A percentile compares a stretch with the other conserved stretches of the same genome.
phyloP scores from a whole-genome alignment of 1,140 invertebrate genomes.

The Pteromalus puparum region DNA sequence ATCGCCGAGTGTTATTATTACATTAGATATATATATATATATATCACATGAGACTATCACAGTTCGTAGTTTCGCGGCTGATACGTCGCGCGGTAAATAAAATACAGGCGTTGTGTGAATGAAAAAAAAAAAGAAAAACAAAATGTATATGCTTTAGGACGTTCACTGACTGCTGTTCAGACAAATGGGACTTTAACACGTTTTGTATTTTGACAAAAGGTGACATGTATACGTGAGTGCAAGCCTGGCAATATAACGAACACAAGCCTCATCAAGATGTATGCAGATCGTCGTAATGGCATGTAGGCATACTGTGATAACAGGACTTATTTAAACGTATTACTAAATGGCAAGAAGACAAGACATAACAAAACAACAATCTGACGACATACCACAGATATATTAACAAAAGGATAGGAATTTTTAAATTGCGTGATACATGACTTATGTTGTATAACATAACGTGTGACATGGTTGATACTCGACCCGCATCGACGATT shows the following conservation, averaged over 20 bases:
- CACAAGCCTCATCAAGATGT: conserved; percentile 64
- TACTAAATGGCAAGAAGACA: conserved; percentile 68
- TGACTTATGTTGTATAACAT: conserved; percentile 39
- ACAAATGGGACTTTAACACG: conserved; percentile 56
- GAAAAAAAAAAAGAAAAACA: conserved; percentile 47
- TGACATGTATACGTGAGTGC: conserved; percentile 67
- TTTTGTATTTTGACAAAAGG: conserved; percentile 56
- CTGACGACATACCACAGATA: conserved; percentile 72
- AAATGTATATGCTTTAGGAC: conserved; percentile 45
- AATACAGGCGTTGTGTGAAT: conserved; percentile 42
- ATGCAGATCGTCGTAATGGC: conserved; percentile 51
- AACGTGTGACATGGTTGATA: conserved; percentile 44
- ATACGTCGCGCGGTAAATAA: conserved; percentile 22
- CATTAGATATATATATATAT: not conserved
- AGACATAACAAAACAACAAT: conserved; percentile 71
- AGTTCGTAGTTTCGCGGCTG: not conserved
- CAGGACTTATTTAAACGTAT: conserved; percentile 66
- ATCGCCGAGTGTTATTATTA: not conserved
- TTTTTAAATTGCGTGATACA: conserved; percentile 46
- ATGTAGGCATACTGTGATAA: conserved; percentile 55
- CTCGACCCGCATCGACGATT: conserved; percentile 38
- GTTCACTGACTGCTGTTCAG: conserved; percentile 54
- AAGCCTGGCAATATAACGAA: conserved; percentile 71
- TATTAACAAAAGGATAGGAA: conserved; percentile 53
- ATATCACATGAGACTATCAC: not conserved